Evolutionary conservation across 1,140 invertebrate genomes (phyloP).

Genomic region (Dysdera silvatica): DNA sequence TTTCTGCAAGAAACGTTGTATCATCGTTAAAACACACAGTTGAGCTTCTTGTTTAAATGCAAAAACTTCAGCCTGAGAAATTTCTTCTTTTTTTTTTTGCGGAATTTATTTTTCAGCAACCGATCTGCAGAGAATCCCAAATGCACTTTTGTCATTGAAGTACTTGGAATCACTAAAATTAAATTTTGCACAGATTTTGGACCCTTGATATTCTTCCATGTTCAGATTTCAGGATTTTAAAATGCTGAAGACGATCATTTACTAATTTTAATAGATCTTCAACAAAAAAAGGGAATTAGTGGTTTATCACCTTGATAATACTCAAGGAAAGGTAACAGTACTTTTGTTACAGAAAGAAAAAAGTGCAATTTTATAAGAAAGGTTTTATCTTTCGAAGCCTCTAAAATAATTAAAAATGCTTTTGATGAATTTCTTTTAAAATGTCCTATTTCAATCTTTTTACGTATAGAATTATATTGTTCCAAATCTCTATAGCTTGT

Average conservation of each 20-base stretch:
- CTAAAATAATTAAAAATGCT: neutral
- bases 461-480: neutral
- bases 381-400: neutral
- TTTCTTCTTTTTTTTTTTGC: neutral
- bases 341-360: neutral
- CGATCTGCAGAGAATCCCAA: neutral
- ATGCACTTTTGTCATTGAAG: neutral
- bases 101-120: neutral
- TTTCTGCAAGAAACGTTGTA: neutral
- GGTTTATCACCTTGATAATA: neutral
- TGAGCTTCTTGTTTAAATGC: neutral
- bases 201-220: neutral
- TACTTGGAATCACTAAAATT: neutral
- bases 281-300: neutral
- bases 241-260: neutral
- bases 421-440: neutral
- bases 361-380: neutral
- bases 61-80: neutral
- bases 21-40: neutral
- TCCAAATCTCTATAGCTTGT: neutral
- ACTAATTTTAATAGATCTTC: neutral
- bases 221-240: conserved; percentile 1
- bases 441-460: neutral
- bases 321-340: neutral
- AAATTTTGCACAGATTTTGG: neutral